These are phyloP conservation scores for Sesamia nonagrioides DNA, from an alignment of 1,140 invertebrate species.

Conservation along the genomic window DNA sequence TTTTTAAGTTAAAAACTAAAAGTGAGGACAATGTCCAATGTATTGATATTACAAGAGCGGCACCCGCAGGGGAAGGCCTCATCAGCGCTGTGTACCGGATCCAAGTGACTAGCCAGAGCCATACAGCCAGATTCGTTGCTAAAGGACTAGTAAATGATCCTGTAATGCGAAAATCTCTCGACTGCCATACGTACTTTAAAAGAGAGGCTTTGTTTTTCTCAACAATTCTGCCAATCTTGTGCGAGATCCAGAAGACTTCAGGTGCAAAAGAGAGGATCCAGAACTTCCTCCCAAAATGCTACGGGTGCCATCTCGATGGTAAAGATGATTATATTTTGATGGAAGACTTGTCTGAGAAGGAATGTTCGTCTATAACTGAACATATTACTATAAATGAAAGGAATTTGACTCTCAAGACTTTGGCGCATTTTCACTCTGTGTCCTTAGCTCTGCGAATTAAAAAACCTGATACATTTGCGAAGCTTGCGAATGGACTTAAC, in stretches of 20 bases:
- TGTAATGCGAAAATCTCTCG: slow-evolving; percentile 56
- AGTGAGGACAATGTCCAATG: slow-evolving; percentile 54
- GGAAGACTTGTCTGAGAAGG: slow-evolving; percentile 62
- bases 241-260: slow-evolving; percentile 56
- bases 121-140: slow-evolving; percentile 56
- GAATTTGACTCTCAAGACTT: slow-evolving; percentile 55
- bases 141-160: slow-evolving; percentile 60
- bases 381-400: slow-evolving; percentile 54
- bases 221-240: slow-evolving; percentile 57
- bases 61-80: slow-evolving; percentile 63
- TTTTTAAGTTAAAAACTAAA: slow-evolving; percentile 59
- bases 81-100: slow-evolving; percentile 66
- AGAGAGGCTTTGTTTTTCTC: slow-evolving; percentile 63
- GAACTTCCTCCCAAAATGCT: slow-evolving; percentile 60
- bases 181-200: slow-evolving; percentile 57
- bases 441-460: slow-evolving; percentile 62
- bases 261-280: slow-evolving; percentile 63
- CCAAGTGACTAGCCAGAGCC: slow-evolving; percentile 48
- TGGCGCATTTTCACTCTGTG: slow-evolving; percentile 67
- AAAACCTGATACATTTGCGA: slow-evolving; percentile 57
- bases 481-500: slow-evolving; percentile 54
- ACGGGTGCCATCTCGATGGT: slow-evolving; percentile 56
- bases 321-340: slow-evolving; percentile 64
- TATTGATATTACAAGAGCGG: slow-evolving; percentile 57
- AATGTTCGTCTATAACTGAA: slow-evolving; percentile 52